Evolutionary conservation across 2,888 invertebrate species (phyloP).

Genomic region (Troglohyphantes excavatus): DNA sequence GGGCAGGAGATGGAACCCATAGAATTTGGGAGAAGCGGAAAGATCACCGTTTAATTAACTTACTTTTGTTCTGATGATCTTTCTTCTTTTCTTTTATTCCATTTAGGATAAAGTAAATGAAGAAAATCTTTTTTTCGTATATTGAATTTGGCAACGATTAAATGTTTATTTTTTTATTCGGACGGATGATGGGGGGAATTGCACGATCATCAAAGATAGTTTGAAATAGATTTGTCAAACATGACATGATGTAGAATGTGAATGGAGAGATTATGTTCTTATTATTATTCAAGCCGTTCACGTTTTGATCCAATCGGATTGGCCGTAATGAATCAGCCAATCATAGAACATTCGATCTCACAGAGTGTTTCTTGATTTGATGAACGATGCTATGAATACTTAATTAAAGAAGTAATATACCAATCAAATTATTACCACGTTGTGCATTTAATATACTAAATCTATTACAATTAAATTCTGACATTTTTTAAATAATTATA

Average conservation of each 20-base stretch:
- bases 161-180: no score
- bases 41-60: slow-evolving; percentile 10
- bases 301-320: not conserved
- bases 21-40: not conserved
- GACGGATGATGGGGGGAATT: no score
- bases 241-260: not conserved
- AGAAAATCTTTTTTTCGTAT: no score
- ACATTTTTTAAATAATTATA: no score
- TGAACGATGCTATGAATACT: not conserved
- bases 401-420: not conserved
- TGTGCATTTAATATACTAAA: no score
- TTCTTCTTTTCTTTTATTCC: not conserved
- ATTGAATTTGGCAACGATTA: no score
- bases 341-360: not conserved
- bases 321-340: not conserved
- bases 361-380: not conserved
- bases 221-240: not conserved
- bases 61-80: not conserved
- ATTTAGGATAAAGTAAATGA: not conserved
- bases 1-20: not conserved
- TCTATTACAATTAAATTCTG: no score
- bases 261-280: not conserved
- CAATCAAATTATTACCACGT: no score
- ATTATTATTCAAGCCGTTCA: not conserved
- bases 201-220: not conserved